These are phyloP conservation scores for Cyrtorhinus lividipennis DNA, from an alignment of 1,140 invertebrate species.

Conservation along the genomic window DNA sequence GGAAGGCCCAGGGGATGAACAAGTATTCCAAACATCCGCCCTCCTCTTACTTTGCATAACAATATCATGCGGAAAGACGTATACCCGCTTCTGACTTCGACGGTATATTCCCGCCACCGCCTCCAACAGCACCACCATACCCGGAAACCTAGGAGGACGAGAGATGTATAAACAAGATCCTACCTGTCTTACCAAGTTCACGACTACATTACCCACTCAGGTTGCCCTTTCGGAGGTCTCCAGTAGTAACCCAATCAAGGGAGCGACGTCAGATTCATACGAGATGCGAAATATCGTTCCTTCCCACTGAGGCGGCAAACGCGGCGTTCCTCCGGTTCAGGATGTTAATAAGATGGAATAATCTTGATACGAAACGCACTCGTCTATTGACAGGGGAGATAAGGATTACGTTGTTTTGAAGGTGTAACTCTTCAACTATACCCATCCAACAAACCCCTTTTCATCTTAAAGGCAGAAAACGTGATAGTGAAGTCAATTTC, in stretches of 20 bases:
- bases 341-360: too few species aligned
- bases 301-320: too few species aligned
- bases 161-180: constrained; percentile 12
- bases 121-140: not conserved
- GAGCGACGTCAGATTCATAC: not conserved
- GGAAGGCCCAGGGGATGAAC: not conserved
- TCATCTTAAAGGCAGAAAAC: too few species aligned
- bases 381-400: too few species aligned
- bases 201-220: not conserved
- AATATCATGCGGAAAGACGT: constrained; percentile 4
- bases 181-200: constrained; percentile 11
- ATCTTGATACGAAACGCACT: too few species aligned
- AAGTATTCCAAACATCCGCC: constrained; percentile 10
- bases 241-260: not conserved
- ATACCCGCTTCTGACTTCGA: not conserved
- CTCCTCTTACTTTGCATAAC: constrained; percentile 11
- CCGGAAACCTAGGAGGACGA: constrained; percentile 1
- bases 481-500: too few species aligned
- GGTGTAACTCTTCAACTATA: too few species aligned
- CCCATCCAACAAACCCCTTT: too few species aligned
- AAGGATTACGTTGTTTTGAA: too few species aligned
- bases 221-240: not conserved
- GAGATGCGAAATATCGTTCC: too few species aligned
- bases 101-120: not conserved
- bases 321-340: too few species aligned